Evolutionary conservation across 2,888 invertebrate genomes (phyloP).

Genomic region (Caenorhabditis sp.): DNA sequence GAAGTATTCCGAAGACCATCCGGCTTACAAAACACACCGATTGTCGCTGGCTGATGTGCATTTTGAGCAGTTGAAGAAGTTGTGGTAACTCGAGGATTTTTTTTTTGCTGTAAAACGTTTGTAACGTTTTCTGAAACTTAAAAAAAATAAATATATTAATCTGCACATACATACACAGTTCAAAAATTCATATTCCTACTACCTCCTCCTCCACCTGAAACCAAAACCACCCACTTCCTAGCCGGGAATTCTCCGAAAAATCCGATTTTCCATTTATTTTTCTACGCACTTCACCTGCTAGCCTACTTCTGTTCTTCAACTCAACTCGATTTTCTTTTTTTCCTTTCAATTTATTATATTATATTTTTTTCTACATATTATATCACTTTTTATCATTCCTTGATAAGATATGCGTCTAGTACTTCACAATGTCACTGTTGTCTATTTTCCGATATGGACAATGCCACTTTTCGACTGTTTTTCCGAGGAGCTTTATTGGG

Average conservation of each 20-base stretch:
- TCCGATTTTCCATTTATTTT: background rate
- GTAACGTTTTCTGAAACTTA: no score
- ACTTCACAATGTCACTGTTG: constrained; percentile 40
- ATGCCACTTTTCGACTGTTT: constrained; percentile 29
- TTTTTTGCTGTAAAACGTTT: no score
- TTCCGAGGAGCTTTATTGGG: constrained; percentile 24
- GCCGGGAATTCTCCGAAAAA: background rate
- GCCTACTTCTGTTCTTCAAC: background rate
- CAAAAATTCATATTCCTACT: background rate
- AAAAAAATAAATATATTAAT: no score
- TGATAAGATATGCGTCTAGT: constrained; percentile 19
- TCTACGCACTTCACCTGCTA: constrained; percentile 6
- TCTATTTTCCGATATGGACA: constrained; percentile 43
- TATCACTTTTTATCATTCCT: background rate
- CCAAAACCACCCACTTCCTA: no score
- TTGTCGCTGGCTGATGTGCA: constrained; percentile 31
- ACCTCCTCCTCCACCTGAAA: background rate
- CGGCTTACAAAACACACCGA: background rate
- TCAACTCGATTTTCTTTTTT: background rate
- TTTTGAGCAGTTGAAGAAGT: constrained; percentile 45
- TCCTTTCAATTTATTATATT: background rate
- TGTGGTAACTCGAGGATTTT: no score
- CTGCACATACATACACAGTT: no score
- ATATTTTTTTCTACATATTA: background rate
- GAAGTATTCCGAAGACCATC: constrained; percentile 5